Conservation (phyloP, 64 coral and sea anemone species). For the Trachythela sp. region DNA sequence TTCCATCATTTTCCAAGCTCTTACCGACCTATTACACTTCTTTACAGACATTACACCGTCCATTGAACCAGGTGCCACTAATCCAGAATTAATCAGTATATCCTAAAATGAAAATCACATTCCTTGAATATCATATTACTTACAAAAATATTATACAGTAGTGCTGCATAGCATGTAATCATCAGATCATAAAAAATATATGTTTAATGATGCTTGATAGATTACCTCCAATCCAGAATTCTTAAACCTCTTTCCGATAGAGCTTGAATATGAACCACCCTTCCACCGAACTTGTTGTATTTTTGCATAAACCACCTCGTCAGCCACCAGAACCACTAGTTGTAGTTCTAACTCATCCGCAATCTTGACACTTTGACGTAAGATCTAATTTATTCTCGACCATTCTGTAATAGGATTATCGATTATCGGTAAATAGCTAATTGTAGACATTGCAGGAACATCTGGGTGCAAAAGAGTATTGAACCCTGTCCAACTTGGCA, state of each 20-base stretch:
- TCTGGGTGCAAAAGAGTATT: not conserved
- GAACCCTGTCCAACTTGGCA: not conserved
- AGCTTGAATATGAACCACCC: not conserved
- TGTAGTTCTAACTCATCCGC: not conserved
- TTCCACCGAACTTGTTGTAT: not conserved
- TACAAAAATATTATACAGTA: not conserved
- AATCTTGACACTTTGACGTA: not conserved
- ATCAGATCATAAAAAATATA: not conserved
- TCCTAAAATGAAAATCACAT: not conserved
- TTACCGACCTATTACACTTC: not conserved
- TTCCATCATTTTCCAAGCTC: not conserved
- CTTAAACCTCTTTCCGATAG: not conserved
- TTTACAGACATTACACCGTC: not conserved
- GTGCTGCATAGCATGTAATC: not conserved
- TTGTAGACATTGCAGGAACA: not conserved
- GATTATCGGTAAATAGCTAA: not conserved
- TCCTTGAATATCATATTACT: not conserved
- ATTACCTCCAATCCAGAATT: conserved; percentile 5
- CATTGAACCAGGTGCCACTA: not conserved
- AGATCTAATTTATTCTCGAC: not conserved
- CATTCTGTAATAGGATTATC: conserved; percentile 4
- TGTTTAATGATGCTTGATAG: not conserved
- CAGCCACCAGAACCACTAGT: not conserved
- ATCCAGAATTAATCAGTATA: not conserved
- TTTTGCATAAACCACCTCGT: too few relatives aligned